Evolutionary conservation across 2,113 vertebrate genomes (phyloP), one percentile per base, ranked within the genome.

Genomic region (Ailurus styani): DNA sequence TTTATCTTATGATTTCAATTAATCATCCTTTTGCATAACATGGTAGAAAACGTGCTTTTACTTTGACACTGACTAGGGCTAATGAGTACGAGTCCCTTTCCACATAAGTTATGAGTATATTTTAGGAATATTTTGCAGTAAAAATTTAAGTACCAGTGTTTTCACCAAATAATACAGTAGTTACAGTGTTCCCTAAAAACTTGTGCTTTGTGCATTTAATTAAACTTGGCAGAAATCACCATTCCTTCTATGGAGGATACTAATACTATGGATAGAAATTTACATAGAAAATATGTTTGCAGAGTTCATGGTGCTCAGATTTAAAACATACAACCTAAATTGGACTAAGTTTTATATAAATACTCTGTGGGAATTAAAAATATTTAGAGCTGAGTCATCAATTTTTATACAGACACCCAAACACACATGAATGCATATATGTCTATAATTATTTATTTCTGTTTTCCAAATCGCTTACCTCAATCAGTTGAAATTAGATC

Each of bases 161-260:
- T 90, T 77, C 40, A 70, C 10, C 29, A 55, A 29, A 21, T 57
- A 72, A 64, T 72, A 96, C 34, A 91, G 88, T 72, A 57, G 50
- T 77, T 64, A 88, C 37, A 95, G 70, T 95, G 91, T 97, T 96
- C 50, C n/a, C 34, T 72, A 72, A 87, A 85, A 97, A 88, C 21
- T 42, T 12, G 11, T 70, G 64, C 17, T 91, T 37, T 85, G 75
- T 31, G 15, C 18, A 64, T 42, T 91, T 81, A 90, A 85, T 60
- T 73, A 62, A 64, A 47, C 15, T 45, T 93, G 86, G 52, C 52
- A 87, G 79, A 95, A 97, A 81, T 25, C 8, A 70, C 68, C 50
- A 81, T 25, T 90, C 14, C 77, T 91, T 88, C 37, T 52, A 40
- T 31, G 54, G 29, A 86, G 7, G 21, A 42, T n/a, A 78, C 29